These are phyloP conservation scores for Crocuta crocuta DNA, from an alignment of 2,113 vertebrate species.

Conservation along the genomic window DNA sequence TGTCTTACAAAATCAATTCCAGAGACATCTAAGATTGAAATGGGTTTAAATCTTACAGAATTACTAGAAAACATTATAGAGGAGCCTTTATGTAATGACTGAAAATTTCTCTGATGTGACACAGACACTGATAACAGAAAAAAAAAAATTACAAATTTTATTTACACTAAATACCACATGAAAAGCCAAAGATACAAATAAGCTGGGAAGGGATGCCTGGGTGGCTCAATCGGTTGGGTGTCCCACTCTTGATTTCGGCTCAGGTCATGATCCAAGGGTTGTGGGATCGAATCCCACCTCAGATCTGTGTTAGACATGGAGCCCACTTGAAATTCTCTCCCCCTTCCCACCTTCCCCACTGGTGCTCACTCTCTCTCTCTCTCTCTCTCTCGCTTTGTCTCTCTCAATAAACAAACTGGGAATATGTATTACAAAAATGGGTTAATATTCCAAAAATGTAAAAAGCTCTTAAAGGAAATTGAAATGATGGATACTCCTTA, in stretches of 20 bases:
- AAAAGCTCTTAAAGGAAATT: neutral
- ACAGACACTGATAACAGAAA: neutral
- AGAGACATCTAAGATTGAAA: neutral
- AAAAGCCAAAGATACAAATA: neutral
- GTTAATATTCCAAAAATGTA: neutral
- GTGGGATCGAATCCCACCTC: too few relatives aligned
- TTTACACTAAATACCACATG: neutral
- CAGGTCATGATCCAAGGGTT: too few relatives aligned
- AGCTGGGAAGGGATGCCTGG: too few relatives aligned
- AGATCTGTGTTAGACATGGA: too few relatives aligned
- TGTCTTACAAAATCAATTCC: neutral
- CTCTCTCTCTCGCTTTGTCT: too few relatives aligned
- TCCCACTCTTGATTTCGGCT: too few relatives aligned
- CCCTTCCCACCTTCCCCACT: too few relatives aligned
- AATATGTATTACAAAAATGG: neutral
- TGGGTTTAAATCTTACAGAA: neutral
- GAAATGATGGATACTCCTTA: neutral
- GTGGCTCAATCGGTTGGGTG: too few relatives aligned
- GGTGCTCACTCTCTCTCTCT: too few relatives aligned
- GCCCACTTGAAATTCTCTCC: too few relatives aligned
- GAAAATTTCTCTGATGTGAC: neutral
- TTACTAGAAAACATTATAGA: neutral
- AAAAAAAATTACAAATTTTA: conserved; percentile 33
- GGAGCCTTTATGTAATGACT: neutral
- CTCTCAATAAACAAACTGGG: neutral